Evolutionary conservation across 2,113 vertebrate genomes (phyloP).

Genomic region (Scomber scombrus): DNA sequence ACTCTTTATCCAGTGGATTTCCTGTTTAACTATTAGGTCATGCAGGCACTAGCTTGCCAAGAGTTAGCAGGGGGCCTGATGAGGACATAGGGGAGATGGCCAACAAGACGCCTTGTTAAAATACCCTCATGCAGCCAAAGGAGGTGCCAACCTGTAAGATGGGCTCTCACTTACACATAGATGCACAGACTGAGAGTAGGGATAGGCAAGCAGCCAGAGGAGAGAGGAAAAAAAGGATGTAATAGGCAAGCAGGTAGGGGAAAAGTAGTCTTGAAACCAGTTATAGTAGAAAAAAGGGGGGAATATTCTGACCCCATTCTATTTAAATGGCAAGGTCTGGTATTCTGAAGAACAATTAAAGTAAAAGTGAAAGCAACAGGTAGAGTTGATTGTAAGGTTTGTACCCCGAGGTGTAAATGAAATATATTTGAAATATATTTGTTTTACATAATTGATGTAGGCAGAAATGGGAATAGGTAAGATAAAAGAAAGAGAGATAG

Average conservation of each 20-base stretch:
- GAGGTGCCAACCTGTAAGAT: slow-evolving; percentile 69
- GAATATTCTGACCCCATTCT: slow-evolving; percentile 71
- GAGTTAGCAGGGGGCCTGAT: slow-evolving; percentile 14
- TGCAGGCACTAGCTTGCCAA: slow-evolving; percentile 24
- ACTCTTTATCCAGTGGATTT: slow-evolving; percentile 1
- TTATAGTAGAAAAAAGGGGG: slow-evolving; percentile 35
- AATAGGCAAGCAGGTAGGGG: not conserved
- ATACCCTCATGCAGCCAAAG: slow-evolving; percentile 51
- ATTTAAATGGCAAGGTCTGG: slow-evolving; percentile 71
- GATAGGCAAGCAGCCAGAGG: not conserved
- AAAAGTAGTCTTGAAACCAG: not conserved
- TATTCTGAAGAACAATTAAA: not conserved
- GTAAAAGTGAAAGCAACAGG: not conserved
- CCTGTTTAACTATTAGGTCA: slow-evolving; percentile 18
- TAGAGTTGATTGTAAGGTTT: not conserved
- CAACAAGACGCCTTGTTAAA: slow-evolving; percentile 70
- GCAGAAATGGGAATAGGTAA: slow-evolving; percentile 25
- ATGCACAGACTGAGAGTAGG: slow-evolving; percentile 15
- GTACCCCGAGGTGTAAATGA: not conserved
- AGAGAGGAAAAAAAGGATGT: not conserved
- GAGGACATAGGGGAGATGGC: slow-evolving; percentile 33
- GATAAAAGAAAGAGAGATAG: slow-evolving; percentile 49
- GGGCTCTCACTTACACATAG: slow-evolving; percentile 53
- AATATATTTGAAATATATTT: not conserved
- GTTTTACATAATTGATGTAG: not conserved